phyloP scores from a whole-genome alignment of 2,797 vertebrate genomes.

The Dryobates pubescens region DNA sequence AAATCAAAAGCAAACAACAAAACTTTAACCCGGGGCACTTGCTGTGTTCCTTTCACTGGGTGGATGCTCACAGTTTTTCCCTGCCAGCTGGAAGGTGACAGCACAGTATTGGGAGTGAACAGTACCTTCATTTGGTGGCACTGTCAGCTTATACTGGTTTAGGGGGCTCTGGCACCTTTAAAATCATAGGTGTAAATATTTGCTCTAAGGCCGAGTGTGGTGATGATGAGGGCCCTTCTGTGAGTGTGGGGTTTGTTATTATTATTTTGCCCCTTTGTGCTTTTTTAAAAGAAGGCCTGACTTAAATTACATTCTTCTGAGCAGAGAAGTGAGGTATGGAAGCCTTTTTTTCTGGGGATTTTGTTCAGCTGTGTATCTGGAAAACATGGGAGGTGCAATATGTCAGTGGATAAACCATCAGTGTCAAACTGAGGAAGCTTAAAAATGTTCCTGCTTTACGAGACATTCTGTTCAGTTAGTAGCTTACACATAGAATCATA shows the following conservation, averaged over 20 bases:
- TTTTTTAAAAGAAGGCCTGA: background rate
- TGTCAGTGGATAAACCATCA: background rate
- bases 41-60: background rate
- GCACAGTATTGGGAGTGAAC: background rate
- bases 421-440: background rate
- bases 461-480: background rate
- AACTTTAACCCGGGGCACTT: background rate
- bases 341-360: background rate
- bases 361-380: background rate
- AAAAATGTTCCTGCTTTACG: background rate
- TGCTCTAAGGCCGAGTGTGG: fast-evolving
- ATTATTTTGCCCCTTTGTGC: background rate
- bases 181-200: background rate
- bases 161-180: fast-evolving
- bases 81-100: background rate
- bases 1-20: too few relatives aligned
- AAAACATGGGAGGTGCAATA: background rate
- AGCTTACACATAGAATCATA: background rate
- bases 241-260: background rate
- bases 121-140: fast-evolving
- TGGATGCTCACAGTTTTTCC: background rate
- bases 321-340: background rate
- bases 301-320: background rate
- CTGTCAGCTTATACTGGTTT: fast-evolving
- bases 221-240: background rate